Base-by-base conservation (phyloP, 2,888 invertebrate genomes). In the Drosophila recens region DNA sequence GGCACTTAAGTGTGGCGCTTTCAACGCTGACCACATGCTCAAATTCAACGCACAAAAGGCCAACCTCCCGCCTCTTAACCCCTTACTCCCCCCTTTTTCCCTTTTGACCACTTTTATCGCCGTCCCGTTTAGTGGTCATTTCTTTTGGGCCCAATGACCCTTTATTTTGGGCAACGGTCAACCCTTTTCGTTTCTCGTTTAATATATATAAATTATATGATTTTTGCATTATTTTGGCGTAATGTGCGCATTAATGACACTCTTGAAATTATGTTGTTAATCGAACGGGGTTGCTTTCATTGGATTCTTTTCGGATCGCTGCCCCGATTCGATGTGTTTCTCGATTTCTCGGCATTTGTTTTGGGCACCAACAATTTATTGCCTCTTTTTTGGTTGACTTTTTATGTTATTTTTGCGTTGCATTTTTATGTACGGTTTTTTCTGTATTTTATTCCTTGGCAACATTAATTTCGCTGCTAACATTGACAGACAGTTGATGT, bases 151-250 rank as follows among this genome's bases (percentile, higher is more conserved):
- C 63, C 62, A 66, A 54, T 59, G 79, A 72, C 82, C 80, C 82
- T 45, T 23, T 5, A 8, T 64, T 69, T 78, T 42, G 46, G 51
- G 45, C 15, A 43, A 34, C 11, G 54, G 67, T 40, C 67, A 80
- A 69, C 83, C 83, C 83, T 80, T 67, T 57, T 8, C 30, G 8
- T 67, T 56, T 71, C n/a, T 49, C 20, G 48, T 46, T 66, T 48
- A 9, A 58, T 57, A 67, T 68, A 87, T 88, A 87, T 88, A 81
- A 90, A 71, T 83, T 84, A 87, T 87, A 87, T 87, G 85, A 87
- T 84, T 90, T 84, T 75, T 88, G 84, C 85, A 88, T 87, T 87
- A 90, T 81, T 89, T 89, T 77, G 87, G 85, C 89, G 79, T 87
- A 87, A 90, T 87, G 87, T 80, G 82, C 72, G 72, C 87, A 87